Evolutionary conservation across 2,888 invertebrate genomes (phyloP).

Genomic region (Aphodius granarius): DNA sequence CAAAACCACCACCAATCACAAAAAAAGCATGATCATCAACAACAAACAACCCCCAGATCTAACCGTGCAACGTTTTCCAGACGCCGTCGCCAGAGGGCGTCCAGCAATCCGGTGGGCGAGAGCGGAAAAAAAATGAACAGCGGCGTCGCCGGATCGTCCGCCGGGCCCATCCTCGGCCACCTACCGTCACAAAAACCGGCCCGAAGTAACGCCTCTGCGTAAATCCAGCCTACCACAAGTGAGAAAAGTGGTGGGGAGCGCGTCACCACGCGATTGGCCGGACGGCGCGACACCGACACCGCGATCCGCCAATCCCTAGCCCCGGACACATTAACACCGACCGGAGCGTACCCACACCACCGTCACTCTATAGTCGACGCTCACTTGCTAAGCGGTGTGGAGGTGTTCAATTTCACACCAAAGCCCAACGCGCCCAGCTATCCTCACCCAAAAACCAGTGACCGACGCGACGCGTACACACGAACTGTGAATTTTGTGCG

Average conservation of each 20-base stretch:
- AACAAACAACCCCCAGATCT: not conserved
- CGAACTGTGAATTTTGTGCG: slow-evolving; percentile 28
- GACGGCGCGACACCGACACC: slow-evolving; percentile 48
- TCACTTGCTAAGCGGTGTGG: slow-evolving; percentile 50
- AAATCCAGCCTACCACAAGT: slow-evolving; percentile 52
- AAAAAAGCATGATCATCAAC: no score
- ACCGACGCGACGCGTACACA: slow-evolving; percentile 19
- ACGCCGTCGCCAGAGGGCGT: not conserved
- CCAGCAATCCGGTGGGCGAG: not conserved
- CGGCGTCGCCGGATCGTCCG: not conserved
- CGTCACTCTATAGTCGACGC: slow-evolving; percentile 52
- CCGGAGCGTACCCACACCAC: slow-evolving; percentile 41
- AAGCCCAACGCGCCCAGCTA: not conserved
- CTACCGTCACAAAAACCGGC: slow-evolving; percentile 48
- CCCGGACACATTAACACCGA: slow-evolving; percentile 56
- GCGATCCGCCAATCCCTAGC: slow-evolving; percentile 48
- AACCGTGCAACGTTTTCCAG: not conserved
- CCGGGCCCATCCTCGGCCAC: slow-evolving; percentile 2
- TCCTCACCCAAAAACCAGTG: slow-evolving; percentile 17
- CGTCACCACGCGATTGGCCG: slow-evolving; percentile 53
- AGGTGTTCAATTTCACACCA: slow-evolving; percentile 52
- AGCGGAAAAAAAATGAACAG: slow-evolving; percentile 1
- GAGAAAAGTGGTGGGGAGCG: slow-evolving; percentile 54
- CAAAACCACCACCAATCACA: not conserved
- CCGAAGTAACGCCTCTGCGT: slow-evolving; percentile 50